phyloP scores from a whole-genome alignment of 2,888 invertebrate species.

The Sphaerophoria rueppellii region DNA sequence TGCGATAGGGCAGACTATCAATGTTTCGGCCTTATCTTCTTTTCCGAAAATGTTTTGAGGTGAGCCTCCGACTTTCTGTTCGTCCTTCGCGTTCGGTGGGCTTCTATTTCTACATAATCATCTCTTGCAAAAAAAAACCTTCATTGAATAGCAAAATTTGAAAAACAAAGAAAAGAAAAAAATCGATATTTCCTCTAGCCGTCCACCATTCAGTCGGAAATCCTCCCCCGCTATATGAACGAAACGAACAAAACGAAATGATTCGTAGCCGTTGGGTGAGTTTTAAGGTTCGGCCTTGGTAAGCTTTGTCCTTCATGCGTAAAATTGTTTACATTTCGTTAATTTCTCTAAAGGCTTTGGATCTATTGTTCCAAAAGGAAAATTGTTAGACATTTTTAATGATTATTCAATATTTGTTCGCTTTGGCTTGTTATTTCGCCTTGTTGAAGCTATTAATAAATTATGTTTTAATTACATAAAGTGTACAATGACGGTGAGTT shows the following conservation, averaged over 20 bases:
- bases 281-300: slow-evolving; percentile 52
- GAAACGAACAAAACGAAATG: background rate
- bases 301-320: slow-evolving; percentile 49
- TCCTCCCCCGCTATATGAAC: background rate
- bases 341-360: slow-evolving; percentile 25
- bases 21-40: slow-evolving; percentile 29
- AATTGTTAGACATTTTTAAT: slow-evolving; percentile 31
- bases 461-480: slow-evolving; percentile 55
- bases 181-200: slow-evolving; percentile 55
- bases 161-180: slow-evolving; percentile 28
- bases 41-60: slow-evolving; percentile 1
- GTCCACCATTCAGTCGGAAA: background rate
- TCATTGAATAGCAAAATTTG: slow-evolving; percentile 20
- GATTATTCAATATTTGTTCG: slow-evolving; percentile 58
- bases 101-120: slow-evolving; percentile 23
- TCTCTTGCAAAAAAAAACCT: background rate
- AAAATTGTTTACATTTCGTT: slow-evolving; percentile 63
- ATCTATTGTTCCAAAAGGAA: background rate
- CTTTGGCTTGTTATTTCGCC: background rate
- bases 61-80: background rate
- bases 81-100: slow-evolving; percentile 18
- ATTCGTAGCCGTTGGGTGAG: slow-evolving; percentile 15
- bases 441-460: slow-evolving; percentile 27
- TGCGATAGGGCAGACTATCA: slow-evolving; percentile 59
- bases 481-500: slow-evolving; percentile 4